These are phyloP conservation scores for Caenorhabditis plicata DNA, from an alignment of 2,888 invertebrate genomes.

Conservation along the genomic window DNA sequence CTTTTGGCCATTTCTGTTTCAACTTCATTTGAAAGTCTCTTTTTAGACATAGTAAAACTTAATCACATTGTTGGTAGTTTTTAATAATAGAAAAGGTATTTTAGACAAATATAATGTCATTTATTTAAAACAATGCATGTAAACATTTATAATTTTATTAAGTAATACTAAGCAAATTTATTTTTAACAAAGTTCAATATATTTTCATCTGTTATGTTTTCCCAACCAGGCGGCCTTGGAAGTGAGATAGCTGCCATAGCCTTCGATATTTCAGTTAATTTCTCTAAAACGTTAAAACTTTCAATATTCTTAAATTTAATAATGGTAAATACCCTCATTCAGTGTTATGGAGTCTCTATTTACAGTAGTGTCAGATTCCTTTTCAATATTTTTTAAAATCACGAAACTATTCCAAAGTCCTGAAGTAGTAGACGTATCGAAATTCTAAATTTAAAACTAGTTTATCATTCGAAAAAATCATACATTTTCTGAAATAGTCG, in stretches of 20 bases:
- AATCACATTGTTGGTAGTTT: neutral
- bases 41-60: slow-evolving; percentile 1
- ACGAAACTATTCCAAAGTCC: slow-evolving; percentile 23
- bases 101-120: neutral
- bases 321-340: neutral
- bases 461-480: no score
- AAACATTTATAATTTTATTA: no score
- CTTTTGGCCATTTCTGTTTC: slow-evolving; percentile 51
- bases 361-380: neutral
- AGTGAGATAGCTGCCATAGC: slow-evolving; percentile 36
- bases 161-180: slow-evolving; percentile 5
- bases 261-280: slow-evolving; percentile 29
- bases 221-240: slow-evolving; percentile 41
- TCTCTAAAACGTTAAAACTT: slow-evolving; percentile 20
- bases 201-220: slow-evolving; percentile 31
- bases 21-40: slow-evolving; percentile 31
- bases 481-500: no score
- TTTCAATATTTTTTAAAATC: neutral
- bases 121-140: no score
- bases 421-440: neutral
- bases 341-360: neutral
- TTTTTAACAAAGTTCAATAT: slow-evolving; percentile 19
- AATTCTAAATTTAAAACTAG: no score
- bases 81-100: neutral
- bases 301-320: neutral